phyloP scores from a whole-genome alignment of 2,113 vertebrate genomes.

The Cavia porcellus region DNA sequence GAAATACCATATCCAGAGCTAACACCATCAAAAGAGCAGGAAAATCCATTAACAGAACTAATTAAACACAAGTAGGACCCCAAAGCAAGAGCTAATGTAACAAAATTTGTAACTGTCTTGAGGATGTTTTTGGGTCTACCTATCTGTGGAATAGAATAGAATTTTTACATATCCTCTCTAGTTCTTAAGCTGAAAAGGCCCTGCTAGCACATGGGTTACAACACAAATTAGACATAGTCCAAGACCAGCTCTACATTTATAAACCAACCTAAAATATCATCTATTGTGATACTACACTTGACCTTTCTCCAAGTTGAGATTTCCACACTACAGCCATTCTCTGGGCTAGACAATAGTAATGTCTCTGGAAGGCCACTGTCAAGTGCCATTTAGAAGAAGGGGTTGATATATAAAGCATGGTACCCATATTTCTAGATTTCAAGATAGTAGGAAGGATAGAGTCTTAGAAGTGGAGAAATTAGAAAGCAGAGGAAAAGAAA shows the following conservation, averaged over 20 bases:
- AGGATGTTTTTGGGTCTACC: conserved; percentile 11
- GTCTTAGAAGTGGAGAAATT: neutral
- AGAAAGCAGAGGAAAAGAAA: neutral
- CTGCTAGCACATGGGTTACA: conserved; percentile 27
- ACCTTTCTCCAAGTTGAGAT: conserved; percentile 48
- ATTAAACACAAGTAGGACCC: neutral
- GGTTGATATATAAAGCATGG: neutral
- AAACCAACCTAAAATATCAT: neutral
- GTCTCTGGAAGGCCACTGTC: neutral
- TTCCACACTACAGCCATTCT: conserved; percentile 16
- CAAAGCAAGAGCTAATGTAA: conserved; percentile 23
- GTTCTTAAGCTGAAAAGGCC: neutral
- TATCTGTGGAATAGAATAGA: conserved; percentile 19
- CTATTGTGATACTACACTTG: neutral
- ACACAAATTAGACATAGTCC: neutral
- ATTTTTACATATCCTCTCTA: conserved; percentile 29
- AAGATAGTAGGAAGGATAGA: neutral
- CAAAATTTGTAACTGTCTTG: conserved; percentile 8
- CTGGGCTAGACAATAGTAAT: neutral
- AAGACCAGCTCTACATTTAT: neutral
- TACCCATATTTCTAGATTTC: neutral
- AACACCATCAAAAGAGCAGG: conserved; percentile 19
- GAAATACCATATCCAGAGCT: neutral
- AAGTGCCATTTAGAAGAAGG: conserved; percentile 44
- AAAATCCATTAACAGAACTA: neutral